A percentile compares a stretch with the other conserved stretches of the same genome.
phyloP scores from a whole-genome alignment of 1,140 invertebrate species.

The Daktulosphaira vitifoliae region DNA sequence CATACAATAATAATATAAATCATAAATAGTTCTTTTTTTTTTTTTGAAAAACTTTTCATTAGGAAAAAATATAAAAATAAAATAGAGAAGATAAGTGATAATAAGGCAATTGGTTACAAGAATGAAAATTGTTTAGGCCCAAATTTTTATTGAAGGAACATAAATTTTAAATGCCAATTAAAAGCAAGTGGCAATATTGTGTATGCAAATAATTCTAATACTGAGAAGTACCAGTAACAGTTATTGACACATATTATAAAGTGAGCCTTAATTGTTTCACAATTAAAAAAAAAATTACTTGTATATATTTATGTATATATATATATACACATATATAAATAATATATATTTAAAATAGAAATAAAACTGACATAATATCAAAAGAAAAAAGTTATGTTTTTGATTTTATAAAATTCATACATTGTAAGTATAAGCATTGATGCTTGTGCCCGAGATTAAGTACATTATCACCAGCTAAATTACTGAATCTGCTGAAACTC shows the following conservation, averaged over 20 bases:
- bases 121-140: constrained; percentile 24
- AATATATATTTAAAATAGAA: too few relatives aligned
- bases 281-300: constrained; percentile 21
- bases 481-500: not conserved
- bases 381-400: constrained; percentile 13
- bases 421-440: not conserved
- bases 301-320: too few relatives aligned
- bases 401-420: constrained; percentile 19
- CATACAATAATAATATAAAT: constrained; percentile 21
- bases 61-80: constrained; percentile 20
- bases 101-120: constrained; percentile 17
- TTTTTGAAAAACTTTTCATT: not conserved
- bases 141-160: constrained; percentile 20
- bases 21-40: constrained; percentile 7
- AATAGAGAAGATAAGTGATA: constrained; percentile 25
- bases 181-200: constrained; percentile 24
- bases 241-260: not conserved
- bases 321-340: too few relatives aligned
- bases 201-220: constrained; percentile 30
- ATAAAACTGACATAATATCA: constrained; percentile 4
- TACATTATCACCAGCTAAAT: constrained; percentile 7
- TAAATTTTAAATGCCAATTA: constrained; percentile 28
- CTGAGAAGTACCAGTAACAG: constrained; percentile 10
- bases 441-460: constrained; percentile 10
- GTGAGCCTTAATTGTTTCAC: not conserved